Conservation (phyloP, 1,140 invertebrate genomes). For the Semibalanus balanoides region DNA sequence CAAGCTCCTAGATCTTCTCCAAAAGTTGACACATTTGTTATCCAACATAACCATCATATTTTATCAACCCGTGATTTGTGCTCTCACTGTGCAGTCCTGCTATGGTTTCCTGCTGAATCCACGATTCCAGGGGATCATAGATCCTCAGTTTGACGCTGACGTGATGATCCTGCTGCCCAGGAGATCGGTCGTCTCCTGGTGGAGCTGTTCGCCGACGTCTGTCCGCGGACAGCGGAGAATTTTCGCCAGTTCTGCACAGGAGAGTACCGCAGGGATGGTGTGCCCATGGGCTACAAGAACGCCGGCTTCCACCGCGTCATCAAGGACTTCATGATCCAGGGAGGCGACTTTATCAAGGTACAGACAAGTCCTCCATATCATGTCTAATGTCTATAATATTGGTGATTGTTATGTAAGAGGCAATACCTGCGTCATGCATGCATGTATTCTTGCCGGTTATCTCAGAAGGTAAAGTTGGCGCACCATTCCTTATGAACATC, state of each 20-base stretch:
- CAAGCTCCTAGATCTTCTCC: too few species aligned
- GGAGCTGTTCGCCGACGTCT: constrained; percentile 90
- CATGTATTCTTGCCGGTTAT: constrained; percentile 8
- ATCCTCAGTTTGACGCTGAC: too few species aligned
- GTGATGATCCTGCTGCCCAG: constrained; percentile 9
- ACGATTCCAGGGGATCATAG: too few species aligned
- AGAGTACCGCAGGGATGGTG: constrained; percentile 69
- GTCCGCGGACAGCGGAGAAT: constrained; percentile 96
- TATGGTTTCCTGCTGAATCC: too few species aligned
- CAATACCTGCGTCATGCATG: constrained; percentile 8
- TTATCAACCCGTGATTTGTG: too few species aligned
- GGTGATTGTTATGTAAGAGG: neutral
- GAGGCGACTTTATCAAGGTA: constrained; percentile 92
- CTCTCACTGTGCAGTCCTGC: too few species aligned
- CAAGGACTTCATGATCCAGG: constrained; percentile 74
- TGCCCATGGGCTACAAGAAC: constrained; percentile 93
- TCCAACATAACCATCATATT: too few species aligned
- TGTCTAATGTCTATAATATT: too few species aligned
- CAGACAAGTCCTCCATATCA: too few species aligned
- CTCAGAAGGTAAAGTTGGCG: neutral
- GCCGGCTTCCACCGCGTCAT: constrained; percentile 95
- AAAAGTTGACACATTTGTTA: too few species aligned
- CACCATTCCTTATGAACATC: neutral
- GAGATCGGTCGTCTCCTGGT: constrained; percentile 88
- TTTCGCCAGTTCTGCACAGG: constrained; percentile 98